Evolutionary conservation across 2,888 invertebrate species (phyloP), one percentile per base, ranked within the genome.

Genomic region (Polietes domitor): DNA sequence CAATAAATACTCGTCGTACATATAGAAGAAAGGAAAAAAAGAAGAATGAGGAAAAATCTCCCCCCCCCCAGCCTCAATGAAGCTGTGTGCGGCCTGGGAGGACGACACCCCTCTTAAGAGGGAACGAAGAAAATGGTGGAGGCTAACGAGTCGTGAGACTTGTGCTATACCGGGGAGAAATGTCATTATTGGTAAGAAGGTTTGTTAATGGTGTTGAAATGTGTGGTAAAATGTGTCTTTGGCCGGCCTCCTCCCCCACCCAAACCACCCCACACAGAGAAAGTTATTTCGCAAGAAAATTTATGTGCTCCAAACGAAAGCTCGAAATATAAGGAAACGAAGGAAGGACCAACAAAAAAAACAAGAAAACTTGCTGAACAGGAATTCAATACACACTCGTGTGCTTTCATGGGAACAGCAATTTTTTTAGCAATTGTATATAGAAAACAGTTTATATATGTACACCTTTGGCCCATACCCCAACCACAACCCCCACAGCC

Each of bases 331-430:
- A 53, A 53, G 24, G 53, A 53, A 53, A 21, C 2, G 10, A 7
- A 37, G 1, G 37, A 37, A 37, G 32, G 7, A 32, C 3, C 32
- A 32, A 32, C 37, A 9, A 47, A 47, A 58, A 58, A 63, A 80
- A 79, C 75, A 7, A 37, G 77, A 77, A 80, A 82, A 84, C 80
- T 55, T 5, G 19, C 5, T 83, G 71, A 80, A 86, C 83, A 86
- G 85, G 85, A 85, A 86, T 86, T 85, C 86, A 86, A 87, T 86
- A 82, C 72, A 85, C 73, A 81, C 74, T 85, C 73, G 79, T 75
- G 75, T 78, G 55, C 63, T 50, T 68, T 82, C 55, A 17, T 17
- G 17, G 47, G 47, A 47, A 47, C 15, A 47, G n/a, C n/a, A 3
- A 73, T 78, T 80, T n/a, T 82, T 71, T 24, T 37, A 32, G n/a